Evolutionary conservation across 2,797 vertebrate genomes (phyloP).

Genomic region (Anas acuta): DNA sequence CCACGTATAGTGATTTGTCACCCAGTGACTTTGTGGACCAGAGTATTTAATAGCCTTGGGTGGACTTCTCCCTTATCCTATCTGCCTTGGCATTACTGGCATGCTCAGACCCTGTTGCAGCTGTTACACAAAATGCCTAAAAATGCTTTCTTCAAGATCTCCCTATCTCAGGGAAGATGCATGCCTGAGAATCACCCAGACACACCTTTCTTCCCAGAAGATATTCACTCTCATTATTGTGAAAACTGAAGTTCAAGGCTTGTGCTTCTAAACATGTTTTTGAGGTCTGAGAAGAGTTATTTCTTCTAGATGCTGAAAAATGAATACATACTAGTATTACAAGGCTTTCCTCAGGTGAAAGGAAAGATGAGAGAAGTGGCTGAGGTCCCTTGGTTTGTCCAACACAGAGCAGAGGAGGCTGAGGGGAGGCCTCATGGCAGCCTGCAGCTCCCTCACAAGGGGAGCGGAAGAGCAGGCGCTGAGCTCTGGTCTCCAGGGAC

Average conservation of each 20-base stretch:
- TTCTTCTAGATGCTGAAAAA: not conserved
- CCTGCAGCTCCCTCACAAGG: not conserved
- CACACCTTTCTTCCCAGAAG: not conserved
- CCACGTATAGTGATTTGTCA: not conserved
- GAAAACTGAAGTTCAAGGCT: not conserved
- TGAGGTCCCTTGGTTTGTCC: not conserved
- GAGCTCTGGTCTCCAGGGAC: not conserved
- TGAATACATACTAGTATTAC: not conserved
- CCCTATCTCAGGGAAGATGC: not conserved
- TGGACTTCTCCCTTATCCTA: not conserved
- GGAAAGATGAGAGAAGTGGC: not conserved
- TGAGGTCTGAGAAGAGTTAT: not conserved
- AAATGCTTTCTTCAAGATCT: not conserved
- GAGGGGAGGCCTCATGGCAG: no score
- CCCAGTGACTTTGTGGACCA: not conserved
- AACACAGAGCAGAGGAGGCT: not conserved
- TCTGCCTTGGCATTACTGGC: not conserved
- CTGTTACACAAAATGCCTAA: not conserved
- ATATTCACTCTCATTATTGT: not conserved
- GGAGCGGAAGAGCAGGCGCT: not conserved
- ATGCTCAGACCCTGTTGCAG: accelerated
- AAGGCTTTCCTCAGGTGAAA: not conserved
- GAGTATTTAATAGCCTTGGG: not conserved
- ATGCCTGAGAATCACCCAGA: not conserved
- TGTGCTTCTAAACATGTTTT: not conserved